Conservation (phyloP, 2,888 invertebrate species). For the Odontomyia ornata region DNA sequence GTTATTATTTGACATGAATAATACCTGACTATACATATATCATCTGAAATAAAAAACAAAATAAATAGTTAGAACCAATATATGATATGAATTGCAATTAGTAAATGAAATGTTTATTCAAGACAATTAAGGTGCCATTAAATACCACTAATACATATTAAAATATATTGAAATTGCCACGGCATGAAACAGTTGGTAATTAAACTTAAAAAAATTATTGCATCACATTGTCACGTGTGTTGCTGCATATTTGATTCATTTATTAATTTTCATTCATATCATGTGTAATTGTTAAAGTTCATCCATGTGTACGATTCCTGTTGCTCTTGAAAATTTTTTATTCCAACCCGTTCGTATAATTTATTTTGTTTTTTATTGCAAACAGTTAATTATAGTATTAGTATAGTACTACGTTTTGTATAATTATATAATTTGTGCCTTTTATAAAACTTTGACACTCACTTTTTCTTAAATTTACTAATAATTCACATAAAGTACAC, state of each 20-base stretch:
- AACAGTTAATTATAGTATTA: background rate
- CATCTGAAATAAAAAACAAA: background rate
- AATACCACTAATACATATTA: too few species aligned
- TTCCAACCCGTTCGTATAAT: slow-evolving; percentile 37
- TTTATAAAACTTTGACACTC: too few species aligned
- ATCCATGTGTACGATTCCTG: slow-evolving; percentile 7
- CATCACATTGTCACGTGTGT: too few species aligned
- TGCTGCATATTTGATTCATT: background rate
- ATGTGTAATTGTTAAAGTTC: slow-evolving; percentile 2
- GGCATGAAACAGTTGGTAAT: too few species aligned
- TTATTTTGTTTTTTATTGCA: slow-evolving; percentile 24
- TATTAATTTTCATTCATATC: slow-evolving; percentile 39
- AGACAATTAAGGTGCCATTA: background rate
- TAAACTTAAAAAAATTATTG: background rate
- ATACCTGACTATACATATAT: background rate
- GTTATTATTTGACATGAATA: background rate
- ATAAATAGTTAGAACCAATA: background rate
- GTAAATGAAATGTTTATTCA: slow-evolving; percentile 13
- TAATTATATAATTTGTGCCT: too few species aligned
- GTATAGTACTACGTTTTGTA: too few species aligned
- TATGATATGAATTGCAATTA: slow-evolving; percentile 31
- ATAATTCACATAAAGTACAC: too few species aligned
- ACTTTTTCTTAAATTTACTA: too few species aligned
- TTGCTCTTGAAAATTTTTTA: slow-evolving; percentile 37
- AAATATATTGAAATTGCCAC: too few species aligned